Evolutionary conservation across 1,140 invertebrate species (phyloP).

Genomic region (Holotrichia oblita): DNA sequence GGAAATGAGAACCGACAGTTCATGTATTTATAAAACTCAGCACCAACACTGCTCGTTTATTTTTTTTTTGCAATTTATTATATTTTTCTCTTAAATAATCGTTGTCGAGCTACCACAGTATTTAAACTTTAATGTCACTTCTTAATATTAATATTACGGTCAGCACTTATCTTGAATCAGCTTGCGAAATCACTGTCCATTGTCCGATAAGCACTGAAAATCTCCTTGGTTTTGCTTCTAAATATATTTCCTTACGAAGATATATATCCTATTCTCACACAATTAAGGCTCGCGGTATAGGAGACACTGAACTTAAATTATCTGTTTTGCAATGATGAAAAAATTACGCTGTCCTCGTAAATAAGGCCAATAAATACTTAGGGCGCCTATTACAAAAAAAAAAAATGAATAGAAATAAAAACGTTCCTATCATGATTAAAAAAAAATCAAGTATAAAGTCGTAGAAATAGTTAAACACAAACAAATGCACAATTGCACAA

Average conservation of each 20-base stretch:
- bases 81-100: constrained; percentile 43
- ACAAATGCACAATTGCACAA: constrained; percentile 39
- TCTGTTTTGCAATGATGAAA: neutral
- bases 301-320: neutral
- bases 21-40: constrained; percentile 25
- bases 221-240: neutral
- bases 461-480: constrained; percentile 28
- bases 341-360: neutral
- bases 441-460: constrained; percentile 34
- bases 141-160: constrained; percentile 21
- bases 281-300: neutral
- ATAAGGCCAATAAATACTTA: constrained; percentile 38
- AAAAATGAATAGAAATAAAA: constrained; percentile 28
- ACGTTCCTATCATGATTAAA: neutral
- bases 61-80: constrained; percentile 31
- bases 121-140: constrained; percentile 31
- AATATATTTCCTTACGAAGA: neutral
- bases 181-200: neutral
- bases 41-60: constrained; percentile 48
- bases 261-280: constrained; percentile 16
- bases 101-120: constrained; percentile 50
- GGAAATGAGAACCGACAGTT: constrained; percentile 39
- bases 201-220: constrained; percentile 33
- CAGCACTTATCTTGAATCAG: constrained; percentile 29
- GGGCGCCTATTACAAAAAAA: neutral